These are phyloP conservation scores for Xestobium rufovillosum DNA, from an alignment of 2,888 invertebrate species.

Conservation along the genomic window DNA sequence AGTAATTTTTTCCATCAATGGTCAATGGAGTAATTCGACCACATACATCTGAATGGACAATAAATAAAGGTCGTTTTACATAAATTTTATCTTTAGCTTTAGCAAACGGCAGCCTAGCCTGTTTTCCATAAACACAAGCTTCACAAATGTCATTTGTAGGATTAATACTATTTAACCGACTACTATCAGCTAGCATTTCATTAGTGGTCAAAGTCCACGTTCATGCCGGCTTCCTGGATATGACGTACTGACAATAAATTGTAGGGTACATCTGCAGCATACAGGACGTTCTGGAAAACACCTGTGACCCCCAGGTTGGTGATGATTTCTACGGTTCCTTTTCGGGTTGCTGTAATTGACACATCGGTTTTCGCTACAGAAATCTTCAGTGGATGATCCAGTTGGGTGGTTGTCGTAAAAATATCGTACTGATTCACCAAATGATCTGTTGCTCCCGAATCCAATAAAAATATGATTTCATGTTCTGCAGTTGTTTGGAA, in stretches of 20 bases:
- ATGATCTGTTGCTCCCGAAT: conserved; percentile 14
- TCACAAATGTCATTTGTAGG: too few relatives aligned
- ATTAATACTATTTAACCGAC: too few relatives aligned
- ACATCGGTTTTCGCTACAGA: too few relatives aligned
- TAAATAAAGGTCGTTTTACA: conserved; percentile 16
- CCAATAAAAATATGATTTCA: conserved; percentile 7
- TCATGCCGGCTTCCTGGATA: conserved; percentile 28
- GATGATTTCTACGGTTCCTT: conserved; percentile 26
- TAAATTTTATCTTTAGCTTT: conserved; percentile 15
- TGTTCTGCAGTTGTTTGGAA: neutral
- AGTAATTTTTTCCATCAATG: conserved; percentile 17
- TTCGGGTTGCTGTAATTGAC: conserved; percentile 22
- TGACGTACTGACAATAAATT: conserved; percentile 27
- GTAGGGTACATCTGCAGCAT: too few relatives aligned
- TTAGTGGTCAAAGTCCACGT: conserved; percentile 28
- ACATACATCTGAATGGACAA: conserved; percentile 17
- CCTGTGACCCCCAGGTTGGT: conserved; percentile 27
- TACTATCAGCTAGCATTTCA: too few relatives aligned
- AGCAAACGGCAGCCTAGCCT: conserved; percentile 12
- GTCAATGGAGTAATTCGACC: conserved; percentile 17
- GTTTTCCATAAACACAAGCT: conserved; percentile 14
- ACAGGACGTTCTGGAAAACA: conserved; percentile 29
- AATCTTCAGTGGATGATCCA: too few relatives aligned
- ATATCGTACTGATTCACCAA: neutral
- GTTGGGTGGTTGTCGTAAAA: too few relatives aligned